Evolutionary conservation across 2,888 invertebrate species (phyloP).

Genomic region (Microchrysa polita): DNA sequence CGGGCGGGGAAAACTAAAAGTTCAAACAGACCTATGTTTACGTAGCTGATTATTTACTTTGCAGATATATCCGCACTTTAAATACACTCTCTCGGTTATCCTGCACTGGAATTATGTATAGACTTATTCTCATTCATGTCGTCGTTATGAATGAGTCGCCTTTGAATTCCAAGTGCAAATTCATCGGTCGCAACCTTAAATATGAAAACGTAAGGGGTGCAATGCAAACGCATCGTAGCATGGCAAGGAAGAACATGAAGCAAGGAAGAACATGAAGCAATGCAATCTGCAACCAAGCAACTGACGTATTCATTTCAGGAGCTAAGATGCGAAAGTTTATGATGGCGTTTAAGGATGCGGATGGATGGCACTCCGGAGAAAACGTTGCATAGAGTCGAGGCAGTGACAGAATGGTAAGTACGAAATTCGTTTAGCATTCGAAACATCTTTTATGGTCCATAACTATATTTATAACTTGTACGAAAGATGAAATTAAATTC

Average conservation of each 20-base stretch:
- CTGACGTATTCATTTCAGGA: background rate
- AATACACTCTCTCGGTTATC: slow-evolving; percentile 22
- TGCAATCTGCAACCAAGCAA: background rate
- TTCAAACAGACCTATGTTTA: slow-evolving; percentile 43
- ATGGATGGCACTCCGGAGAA: slow-evolving; percentile 24
- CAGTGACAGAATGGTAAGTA: background rate
- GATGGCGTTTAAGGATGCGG: slow-evolving; percentile 20
- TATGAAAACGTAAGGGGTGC: too few species aligned
- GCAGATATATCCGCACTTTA: slow-evolving; percentile 38
- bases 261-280: background rate
- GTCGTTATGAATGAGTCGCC: too few species aligned
- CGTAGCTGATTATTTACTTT: slow-evolving; percentile 47
- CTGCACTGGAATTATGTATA: too few species aligned
- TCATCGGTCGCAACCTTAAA: too few species aligned
- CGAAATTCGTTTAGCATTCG: slow-evolving; percentile 25
- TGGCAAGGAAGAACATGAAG: slow-evolving; percentile 1
- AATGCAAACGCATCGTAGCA: slow-evolving; percentile 7
- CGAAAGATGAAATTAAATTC: slow-evolving; percentile 28
- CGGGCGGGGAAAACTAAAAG: background rate
- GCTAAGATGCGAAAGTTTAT: background rate
- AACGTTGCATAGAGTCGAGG: too few species aligned
- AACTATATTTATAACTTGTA: slow-evolving; percentile 13
- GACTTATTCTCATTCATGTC: background rate
- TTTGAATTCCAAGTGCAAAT: background rate
- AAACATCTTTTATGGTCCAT: slow-evolving; percentile 30